Percentiles rank a stretch among this genome's conserved stretches.
phyloP scores from a whole-genome alignment of 2,888 invertebrate species.

The Xestia xanthographa region DNA sequence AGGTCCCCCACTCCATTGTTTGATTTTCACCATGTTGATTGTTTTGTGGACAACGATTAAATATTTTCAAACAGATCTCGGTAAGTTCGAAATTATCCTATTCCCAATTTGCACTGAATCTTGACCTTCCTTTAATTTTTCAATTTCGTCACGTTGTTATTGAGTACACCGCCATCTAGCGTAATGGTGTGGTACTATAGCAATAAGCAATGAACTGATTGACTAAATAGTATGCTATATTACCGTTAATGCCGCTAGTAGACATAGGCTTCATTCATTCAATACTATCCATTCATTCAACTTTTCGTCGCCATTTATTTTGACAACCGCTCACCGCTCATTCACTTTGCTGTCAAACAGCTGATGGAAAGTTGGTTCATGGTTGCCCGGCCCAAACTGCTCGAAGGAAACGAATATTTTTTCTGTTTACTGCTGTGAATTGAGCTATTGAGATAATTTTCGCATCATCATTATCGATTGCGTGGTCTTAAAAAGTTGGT shows the following conservation, averaged over 20 bases:
- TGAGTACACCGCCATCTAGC: constrained; percentile 49
- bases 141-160: background rate
- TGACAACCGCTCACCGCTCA: background rate
- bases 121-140: background rate
- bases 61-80: constrained; percentile 52
- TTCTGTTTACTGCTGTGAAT: constrained; percentile 15
- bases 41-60: constrained; percentile 50
- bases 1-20: constrained; percentile 19
- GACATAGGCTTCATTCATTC: constrained; percentile 37
- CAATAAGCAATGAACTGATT: background rate
- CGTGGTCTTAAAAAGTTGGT: constrained; percentile 27
- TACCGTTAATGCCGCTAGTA: constrained; percentile 36
- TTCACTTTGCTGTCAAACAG: constrained; percentile 58
- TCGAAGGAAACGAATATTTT: background rate
- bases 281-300: constrained; percentile 20
- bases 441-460: constrained; percentile 28
- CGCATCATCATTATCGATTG: constrained; percentile 25
- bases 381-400: background rate
- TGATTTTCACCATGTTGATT: constrained; percentile 39
- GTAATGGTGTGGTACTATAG: background rate
- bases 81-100: constrained; percentile 35
- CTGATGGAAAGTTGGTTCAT: constrained; percentile 59
- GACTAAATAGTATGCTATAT: background rate
- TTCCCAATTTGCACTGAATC: background rate
- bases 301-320: constrained; percentile 3